These are phyloP conservation scores for Notarius quadriscutis DNA, from an alignment of 2,113 vertebrate species.

Conservation along the genomic window DNA sequence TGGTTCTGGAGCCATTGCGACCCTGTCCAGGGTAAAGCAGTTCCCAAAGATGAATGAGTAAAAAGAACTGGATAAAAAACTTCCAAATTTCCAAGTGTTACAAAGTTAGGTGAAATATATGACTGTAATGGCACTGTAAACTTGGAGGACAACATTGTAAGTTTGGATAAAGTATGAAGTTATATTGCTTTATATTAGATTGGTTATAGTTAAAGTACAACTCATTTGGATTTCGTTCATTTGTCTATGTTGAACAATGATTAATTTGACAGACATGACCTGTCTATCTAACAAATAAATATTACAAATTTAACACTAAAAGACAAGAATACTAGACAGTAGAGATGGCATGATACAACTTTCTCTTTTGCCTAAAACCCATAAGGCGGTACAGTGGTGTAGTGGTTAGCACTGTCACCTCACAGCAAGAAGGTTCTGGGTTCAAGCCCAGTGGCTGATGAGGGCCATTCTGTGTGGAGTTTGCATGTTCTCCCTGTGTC, in stretches of 20 bases:
- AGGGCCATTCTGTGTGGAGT: no score
- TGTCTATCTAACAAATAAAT: neutral
- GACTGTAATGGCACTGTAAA: neutral
- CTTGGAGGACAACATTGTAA: neutral
- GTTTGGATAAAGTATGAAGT: neutral
- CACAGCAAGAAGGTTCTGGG: no score
- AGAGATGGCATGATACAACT: no score
- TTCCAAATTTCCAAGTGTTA: neutral
- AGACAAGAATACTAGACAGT: neutral
- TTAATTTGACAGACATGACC: no score
- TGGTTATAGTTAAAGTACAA: no score
- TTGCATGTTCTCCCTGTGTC: no score
- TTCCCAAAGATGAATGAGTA: neutral
- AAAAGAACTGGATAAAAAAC: neutral
- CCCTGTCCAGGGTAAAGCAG: neutral
- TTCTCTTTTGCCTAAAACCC: no score
- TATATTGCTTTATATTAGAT: no score
- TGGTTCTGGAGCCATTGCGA: neutral
- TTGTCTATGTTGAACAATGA: neutral
- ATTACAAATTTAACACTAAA: neutral
- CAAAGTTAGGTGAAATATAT: neutral
- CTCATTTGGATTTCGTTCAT: neutral
- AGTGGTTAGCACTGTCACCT: no score
- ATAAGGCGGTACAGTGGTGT: no score
- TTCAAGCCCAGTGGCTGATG: no score